These are phyloP conservation scores for Phyllostomus discolor DNA, from an alignment of 2,113 vertebrate genomes.

Conservation along the genomic window DNA sequence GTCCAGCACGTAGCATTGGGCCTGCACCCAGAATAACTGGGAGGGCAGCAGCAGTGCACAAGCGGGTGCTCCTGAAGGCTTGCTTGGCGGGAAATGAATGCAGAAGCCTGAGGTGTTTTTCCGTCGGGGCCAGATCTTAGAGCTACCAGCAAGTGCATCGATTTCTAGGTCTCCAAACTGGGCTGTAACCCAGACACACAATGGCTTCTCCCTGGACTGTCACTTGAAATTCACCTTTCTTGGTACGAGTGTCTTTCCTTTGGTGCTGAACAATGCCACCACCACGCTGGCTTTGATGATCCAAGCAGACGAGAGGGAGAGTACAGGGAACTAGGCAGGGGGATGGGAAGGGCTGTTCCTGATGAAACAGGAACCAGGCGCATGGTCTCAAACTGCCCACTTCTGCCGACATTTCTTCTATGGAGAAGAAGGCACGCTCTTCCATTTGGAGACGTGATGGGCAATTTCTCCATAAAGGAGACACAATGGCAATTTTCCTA, in stretches of 20 bases:
- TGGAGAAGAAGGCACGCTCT: background rate
- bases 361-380: background rate
- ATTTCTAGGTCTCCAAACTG: background rate
- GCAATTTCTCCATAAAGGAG: conserved; percentile 45
- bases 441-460: conserved; percentile 18
- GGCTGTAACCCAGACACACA: background rate
- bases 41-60: background rate
- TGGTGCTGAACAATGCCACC: background rate
- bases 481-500: conserved; percentile 61
- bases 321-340: background rate
- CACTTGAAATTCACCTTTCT: background rate
- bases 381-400: background rate
- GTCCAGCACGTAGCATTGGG: background rate
- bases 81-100: too few species aligned
- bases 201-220: background rate
- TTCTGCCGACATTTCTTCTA: conserved; percentile 33
- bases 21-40: background rate
- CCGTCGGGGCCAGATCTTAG: background rate
- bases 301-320: background rate
- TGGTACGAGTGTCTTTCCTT: background rate
- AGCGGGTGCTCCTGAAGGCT: background rate
- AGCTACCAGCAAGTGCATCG: background rate
- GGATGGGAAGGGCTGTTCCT: background rate
- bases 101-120: background rate
- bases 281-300: background rate